Conservation (phyloP, 2,113 vertebrate genomes). For the Zapus hudsonius region DNA sequence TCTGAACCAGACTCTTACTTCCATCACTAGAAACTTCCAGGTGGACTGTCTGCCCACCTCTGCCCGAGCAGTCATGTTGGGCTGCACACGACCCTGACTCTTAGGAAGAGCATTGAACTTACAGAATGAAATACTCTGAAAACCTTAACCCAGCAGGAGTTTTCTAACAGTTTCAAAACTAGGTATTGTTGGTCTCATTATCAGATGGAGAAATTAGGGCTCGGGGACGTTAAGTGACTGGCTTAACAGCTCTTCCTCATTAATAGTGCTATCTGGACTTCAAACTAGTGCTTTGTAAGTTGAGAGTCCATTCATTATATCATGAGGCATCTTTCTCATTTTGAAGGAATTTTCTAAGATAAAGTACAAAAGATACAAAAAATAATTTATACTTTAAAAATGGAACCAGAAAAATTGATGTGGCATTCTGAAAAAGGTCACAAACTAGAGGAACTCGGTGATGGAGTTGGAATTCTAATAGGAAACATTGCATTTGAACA, state of each 20-base stretch:
- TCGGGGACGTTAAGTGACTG: background rate
- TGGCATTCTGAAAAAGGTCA: background rate
- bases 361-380: background rate
- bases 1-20: background rate
- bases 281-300: background rate
- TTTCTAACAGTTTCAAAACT: background rate
- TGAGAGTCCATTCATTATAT: background rate
- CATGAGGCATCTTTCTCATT: background rate
- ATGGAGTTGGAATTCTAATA: background rate
- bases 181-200: background rate
- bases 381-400: background rate
- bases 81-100: too few species aligned
- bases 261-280: background rate
- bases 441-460: background rate
- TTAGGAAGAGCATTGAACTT: background rate
- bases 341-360: background rate
- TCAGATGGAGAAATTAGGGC: background rate
- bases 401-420: background rate
- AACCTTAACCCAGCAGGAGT: background rate
- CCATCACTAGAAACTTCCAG: background rate
- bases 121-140: background rate
- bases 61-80: background rate
- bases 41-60: rapidly evolving
- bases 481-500: background rate
- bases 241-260: background rate